These are phyloP conservation scores for Zoanthus sociatus DNA, from an alignment of 92 coral and sea anemone genomes.

Conservation along the genomic window DNA sequence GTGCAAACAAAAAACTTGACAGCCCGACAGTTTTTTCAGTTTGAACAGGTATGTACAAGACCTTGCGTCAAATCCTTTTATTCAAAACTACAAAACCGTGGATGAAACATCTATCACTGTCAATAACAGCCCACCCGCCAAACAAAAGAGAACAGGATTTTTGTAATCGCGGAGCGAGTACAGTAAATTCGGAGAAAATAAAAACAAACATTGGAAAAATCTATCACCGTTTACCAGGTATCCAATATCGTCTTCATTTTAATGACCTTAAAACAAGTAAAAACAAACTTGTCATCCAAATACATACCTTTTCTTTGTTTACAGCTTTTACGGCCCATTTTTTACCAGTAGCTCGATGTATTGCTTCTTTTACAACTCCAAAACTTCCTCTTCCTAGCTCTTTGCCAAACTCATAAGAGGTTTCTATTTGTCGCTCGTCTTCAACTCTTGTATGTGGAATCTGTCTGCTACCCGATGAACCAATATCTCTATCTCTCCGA, in stretches of 20 bases:
- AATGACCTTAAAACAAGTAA: neutral
- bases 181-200: neutral
- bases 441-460: slow-evolving; percentile 95
- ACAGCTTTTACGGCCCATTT: slow-evolving; percentile 97
- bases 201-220: neutral
- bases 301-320: slow-evolving; percentile 95
- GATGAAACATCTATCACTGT: neutral
- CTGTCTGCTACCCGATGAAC: slow-evolving; percentile 53
- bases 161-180: neutral
- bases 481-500: slow-evolving; percentile 48
- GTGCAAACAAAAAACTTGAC: slow-evolving; percentile 12
- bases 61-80: slow-evolving; percentile 15
- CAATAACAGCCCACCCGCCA: neutral
- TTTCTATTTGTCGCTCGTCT: slow-evolving; percentile 94
- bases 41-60: neutral
- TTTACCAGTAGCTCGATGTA: slow-evolving; percentile 76
- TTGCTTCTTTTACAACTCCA: slow-evolving; percentile 96
- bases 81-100: neutral
- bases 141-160: neutral
- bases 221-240: neutral
- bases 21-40: slow-evolving; percentile 17
- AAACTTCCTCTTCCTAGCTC: slow-evolving; percentile 97
- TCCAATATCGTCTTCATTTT: slow-evolving; percentile 4
- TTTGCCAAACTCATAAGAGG: slow-evolving; percentile 90
- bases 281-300: slow-evolving; percentile 1